Evolutionary conservation across 2,113 vertebrate genomes (phyloP).

Genomic region (Triplophysa siluroides): DNA sequence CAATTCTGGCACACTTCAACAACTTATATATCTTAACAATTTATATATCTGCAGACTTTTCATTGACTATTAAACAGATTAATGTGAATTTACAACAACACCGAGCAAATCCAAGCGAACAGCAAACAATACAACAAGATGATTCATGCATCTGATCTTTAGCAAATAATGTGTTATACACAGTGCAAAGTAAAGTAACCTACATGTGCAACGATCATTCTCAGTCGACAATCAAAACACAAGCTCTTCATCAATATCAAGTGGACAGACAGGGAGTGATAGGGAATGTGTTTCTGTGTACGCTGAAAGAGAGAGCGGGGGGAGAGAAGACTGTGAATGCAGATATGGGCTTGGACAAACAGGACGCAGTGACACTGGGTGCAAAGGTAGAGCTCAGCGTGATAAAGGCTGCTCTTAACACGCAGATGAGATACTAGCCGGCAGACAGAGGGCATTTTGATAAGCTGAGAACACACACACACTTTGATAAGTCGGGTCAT

Average conservation of each 20-base stretch:
- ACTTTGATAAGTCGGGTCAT: slow-evolving; percentile 36
- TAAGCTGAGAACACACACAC: slow-evolving; percentile 31
- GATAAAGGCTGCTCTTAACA: slow-evolving; percentile 32
- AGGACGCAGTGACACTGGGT: slow-evolving; percentile 42
- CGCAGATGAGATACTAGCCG: slow-evolving; percentile 35
- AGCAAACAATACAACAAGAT: background rate
- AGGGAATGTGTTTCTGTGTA: background rate
- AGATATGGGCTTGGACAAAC: slow-evolving; percentile 40
- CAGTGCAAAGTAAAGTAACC: background rate
- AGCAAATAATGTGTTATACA: background rate
- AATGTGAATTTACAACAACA: background rate
- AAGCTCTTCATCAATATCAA: slow-evolving; percentile 2
- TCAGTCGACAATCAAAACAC: background rate
- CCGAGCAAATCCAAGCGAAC: background rate
- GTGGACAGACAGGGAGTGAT: background rate
- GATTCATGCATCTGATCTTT: background rate
- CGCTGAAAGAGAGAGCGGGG: background rate
- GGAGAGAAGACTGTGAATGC: slow-evolving; percentile 3
- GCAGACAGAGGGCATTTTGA: slow-evolving; percentile 42
- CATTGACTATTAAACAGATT: background rate
- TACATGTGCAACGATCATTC: background rate
- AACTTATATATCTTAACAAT: background rate
- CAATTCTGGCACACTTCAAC: slow-evolving; percentile 10
- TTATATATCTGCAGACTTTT: background rate
- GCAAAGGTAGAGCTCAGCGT: slow-evolving; percentile 33